Percentiles rank a stretch among this genome's conserved stretches.
phyloP scores from a whole-genome alignment of 2,113 vertebrate species.

The Alligator mississippiensis region DNA sequence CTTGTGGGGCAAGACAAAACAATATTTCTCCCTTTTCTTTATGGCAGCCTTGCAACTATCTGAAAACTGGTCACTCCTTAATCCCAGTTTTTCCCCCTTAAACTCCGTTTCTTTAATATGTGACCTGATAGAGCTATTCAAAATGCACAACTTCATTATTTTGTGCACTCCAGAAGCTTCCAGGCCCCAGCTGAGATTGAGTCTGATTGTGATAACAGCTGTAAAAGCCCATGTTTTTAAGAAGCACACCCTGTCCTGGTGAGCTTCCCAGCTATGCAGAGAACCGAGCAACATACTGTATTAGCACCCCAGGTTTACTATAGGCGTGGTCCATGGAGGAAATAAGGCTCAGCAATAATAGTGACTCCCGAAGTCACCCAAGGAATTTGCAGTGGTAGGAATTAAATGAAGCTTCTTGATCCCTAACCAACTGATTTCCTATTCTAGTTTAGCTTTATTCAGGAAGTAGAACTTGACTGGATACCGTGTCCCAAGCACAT shows the following conservation, averaged over 20 bases:
- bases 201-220: background rate
- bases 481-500: background rate
- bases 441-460: background rate
- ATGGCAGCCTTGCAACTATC: too few relatives aligned
- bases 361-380: background rate
- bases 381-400: background rate
- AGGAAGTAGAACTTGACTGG: background rate
- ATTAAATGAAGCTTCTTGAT: background rate
- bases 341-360: background rate
- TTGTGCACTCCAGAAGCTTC: constrained; percentile 24
- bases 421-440: background rate
- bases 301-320: constrained; percentile 12
- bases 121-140: constrained; percentile 52
- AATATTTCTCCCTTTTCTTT: too few relatives aligned
- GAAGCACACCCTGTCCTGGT: constrained; percentile 6
- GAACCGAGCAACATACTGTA: background rate
- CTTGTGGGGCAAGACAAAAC: too few relatives aligned
- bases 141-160: constrained; percentile 39
- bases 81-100: too few relatives aligned
- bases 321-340: background rate
- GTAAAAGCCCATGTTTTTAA: constrained; percentile 27
- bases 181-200: constrained; percentile 1
- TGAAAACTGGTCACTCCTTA: too few relatives aligned
- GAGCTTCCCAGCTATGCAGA: background rate
- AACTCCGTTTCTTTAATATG: background rate